A percentile compares a stretch with the other conserved stretches of the same genome.
phyloP scores from a whole-genome alignment of 2,797 vertebrate genomes.

The Sebastolobus altivelis region DNA sequence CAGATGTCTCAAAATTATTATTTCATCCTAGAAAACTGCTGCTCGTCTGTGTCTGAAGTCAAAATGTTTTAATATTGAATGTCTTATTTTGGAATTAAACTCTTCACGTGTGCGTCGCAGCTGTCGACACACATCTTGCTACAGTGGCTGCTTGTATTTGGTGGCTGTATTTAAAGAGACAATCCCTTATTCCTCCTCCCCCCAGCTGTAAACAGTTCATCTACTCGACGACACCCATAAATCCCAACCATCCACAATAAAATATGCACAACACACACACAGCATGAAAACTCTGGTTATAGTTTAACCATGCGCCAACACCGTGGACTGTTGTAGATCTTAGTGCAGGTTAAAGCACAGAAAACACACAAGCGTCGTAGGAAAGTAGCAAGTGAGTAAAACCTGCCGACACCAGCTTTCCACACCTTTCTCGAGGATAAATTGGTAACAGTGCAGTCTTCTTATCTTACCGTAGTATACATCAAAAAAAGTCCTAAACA shows the following conservation, averaged over 20 bases:
- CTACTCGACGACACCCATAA: constrained; percentile 48
- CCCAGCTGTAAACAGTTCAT: constrained; percentile 55
- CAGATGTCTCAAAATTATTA: constrained; percentile 57
- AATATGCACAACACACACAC: constrained; percentile 67
- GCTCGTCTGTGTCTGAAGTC: constrained; percentile 31
- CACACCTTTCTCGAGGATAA: constrained; percentile 39
- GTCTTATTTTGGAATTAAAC: constrained; percentile 59
- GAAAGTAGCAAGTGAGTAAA: constrained; percentile 69
- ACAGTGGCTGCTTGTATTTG: constrained; percentile 72
- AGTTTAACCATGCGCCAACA: constrained; percentile 67
- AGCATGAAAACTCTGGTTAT: constrained; percentile 71
- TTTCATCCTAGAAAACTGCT: constrained; percentile 48
- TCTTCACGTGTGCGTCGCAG: constrained; percentile 40
- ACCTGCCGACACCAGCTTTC: constrained; percentile 46
- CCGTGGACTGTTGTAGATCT: constrained; percentile 57
- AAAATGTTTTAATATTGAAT: constrained; percentile 39
- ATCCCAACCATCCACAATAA: constrained; percentile 60
- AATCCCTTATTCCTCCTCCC: constrained; percentile 27
- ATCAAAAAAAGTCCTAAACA: constrained; percentile 42
- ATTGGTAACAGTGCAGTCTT: constrained; percentile 52
- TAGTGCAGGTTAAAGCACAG: constrained; percentile 67
- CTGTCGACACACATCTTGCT: constrained; percentile 51
- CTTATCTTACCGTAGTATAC: constrained; percentile 35
- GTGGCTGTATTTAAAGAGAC: constrained; percentile 60
- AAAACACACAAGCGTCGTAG: constrained; percentile 65